Evolutionary conservation across 2,888 invertebrate species (phyloP).

Genomic region (Cephus spinipes): DNA sequence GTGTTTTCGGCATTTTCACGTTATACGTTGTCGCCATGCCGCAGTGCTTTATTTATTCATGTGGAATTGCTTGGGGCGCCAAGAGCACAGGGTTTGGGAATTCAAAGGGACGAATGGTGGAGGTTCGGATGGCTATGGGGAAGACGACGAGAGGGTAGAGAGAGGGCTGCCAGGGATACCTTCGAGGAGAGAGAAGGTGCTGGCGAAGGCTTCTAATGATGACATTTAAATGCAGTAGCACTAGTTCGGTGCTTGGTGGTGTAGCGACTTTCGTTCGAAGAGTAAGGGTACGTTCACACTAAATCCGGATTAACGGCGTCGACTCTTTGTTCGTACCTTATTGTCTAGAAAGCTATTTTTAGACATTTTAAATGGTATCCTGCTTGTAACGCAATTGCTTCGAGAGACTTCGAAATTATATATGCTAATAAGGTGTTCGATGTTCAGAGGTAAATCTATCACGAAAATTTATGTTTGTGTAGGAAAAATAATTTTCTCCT

Average conservation of each 20-base stretch:
- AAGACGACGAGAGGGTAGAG: conserved; percentile 24
- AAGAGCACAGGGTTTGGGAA: conserved; percentile 39
- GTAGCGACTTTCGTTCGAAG: conserved; percentile 34
- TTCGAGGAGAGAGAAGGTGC: conserved; percentile 36
- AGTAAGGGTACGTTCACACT: conserved; percentile 46
- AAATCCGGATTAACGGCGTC: conserved; percentile 17
- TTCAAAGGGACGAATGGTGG: conserved; percentile 21
- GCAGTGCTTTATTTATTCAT: conserved; percentile 62
- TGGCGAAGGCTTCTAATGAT: conserved; percentile 63
- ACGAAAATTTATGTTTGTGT: background rate
- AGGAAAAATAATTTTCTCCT: background rate
- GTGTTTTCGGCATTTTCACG: conserved; percentile 5
- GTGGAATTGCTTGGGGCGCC: conserved; percentile 40
- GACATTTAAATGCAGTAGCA: conserved; percentile 67
- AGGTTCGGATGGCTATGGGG: conserved; percentile 15
- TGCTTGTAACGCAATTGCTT: background rate
- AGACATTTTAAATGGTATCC: background rate
- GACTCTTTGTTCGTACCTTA: conserved; percentile 8
- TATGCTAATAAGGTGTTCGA: no score
- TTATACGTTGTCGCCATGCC: conserved; percentile 32
- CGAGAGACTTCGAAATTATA: background rate
- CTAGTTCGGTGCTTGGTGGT: conserved; percentile 61
- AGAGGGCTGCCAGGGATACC: conserved; percentile 26
- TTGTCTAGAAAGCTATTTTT: background rate
- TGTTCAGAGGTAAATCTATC: no score